Evolutionary conservation across 2,888 invertebrate species (phyloP), one percentile per base, ranked within the genome.

Genomic region (Agrilus biguttatus): DNA sequence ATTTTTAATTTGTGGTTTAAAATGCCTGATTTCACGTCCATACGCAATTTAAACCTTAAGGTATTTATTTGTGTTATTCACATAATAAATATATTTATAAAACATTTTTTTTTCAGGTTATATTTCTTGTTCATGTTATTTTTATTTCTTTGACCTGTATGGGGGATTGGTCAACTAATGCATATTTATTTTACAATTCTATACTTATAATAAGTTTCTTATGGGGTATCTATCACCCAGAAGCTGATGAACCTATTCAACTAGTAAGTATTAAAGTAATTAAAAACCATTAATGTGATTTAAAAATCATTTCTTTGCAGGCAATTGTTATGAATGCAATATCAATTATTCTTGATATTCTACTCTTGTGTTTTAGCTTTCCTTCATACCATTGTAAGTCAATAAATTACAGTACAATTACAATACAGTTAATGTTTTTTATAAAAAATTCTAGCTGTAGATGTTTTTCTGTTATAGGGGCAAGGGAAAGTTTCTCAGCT

Each of bases 121-220:
- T 46, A 12, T 46, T 48, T 37, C 8, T 43, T 23, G 32, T 36
- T 13, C 48, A 48, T 43, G 44, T 48, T 39, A 43, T 43, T 37
- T 33, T 48, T 7, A 42, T 40, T 10, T 42, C 48, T 1, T 37
- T 46, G 17, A 23, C 40, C n/a, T 33, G 39, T 28, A 34, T 48
- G 17, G 48, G 46, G 17, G 4, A 14, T 14, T 48, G 48, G 48
- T 39, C 40, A 21, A 36, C 46, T 10, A 13, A 36, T 2, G 33
- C 46, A 2, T 48, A 48, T 32, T 23, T 48, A 37, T 48, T 48
- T 41, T 48, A 48, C 39, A 48, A 48, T 45, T 43, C 38, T 14
- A 5, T 48, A 40, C 40, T 48, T 32, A 41, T 46, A 14, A 8
- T 42, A 21, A 37, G 37, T 4, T 37, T 48, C 32, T 37, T 48